Percentiles rank a stretch among this genome's conserved stretches.
Evolutionary conservation across 2,113 vertebrate species (phyloP).

Genomic region (Eulemur macaco): DNA sequence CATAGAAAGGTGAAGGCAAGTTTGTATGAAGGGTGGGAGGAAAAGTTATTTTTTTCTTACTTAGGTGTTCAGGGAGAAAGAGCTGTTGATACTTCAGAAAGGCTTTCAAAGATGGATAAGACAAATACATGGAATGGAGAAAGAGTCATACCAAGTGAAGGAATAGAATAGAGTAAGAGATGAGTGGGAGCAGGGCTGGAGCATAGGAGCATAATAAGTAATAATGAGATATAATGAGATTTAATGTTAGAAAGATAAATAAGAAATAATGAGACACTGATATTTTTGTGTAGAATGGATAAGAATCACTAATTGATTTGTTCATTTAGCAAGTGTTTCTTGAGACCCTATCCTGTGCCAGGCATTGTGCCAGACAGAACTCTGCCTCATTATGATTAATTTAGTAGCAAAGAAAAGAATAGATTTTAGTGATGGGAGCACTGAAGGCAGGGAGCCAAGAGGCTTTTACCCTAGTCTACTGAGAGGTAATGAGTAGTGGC

Average conservation of each 20-base stretch:
- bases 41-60: background rate
- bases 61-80: conserved; percentile 26
- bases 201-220: background rate
- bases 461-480: conserved; percentile 27
- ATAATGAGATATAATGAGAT: conserved; percentile 32
- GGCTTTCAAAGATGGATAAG: background rate
- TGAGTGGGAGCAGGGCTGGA: background rate
- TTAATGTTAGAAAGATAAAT: conserved; percentile 51
- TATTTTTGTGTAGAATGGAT: background rate
- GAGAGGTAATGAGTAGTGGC: conserved; percentile 29
- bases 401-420: conserved; percentile 62
- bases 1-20: background rate
- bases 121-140: background rate
- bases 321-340: conserved; percentile 55
- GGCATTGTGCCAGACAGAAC: conserved; percentile 54
- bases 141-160: background rate
- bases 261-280: conserved; percentile 57
- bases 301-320: conserved; percentile 52
- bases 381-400: conserved; percentile 68
- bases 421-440: conserved; percentile 51
- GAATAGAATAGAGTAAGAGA: background rate
- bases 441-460: conserved; percentile 24
- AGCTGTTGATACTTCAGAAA: background rate
- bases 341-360: conserved; percentile 43
- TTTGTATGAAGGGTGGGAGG: background rate